phyloP scores from a whole-genome alignment of 1,140 invertebrate species.

The Drosophila suzukii region DNA sequence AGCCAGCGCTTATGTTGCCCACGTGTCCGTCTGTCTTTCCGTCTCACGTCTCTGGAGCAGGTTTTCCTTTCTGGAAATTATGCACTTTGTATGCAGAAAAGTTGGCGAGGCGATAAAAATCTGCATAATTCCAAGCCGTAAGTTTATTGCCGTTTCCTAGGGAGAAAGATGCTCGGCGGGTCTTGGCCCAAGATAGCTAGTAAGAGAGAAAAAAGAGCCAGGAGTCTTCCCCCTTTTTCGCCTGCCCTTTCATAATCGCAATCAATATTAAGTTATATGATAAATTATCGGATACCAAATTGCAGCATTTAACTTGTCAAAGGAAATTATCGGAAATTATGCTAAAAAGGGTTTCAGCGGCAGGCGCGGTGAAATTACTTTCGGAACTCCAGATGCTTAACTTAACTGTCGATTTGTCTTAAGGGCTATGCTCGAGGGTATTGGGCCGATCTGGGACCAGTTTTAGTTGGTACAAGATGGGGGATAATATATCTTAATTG shows the following conservation, averaged over 20 bases:
- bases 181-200: slow-evolving; percentile 1
- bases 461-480: not conserved
- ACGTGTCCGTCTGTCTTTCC: slow-evolving; percentile 35
- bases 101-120: slow-evolving; percentile 78
- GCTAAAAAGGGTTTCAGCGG: slow-evolving; percentile 37
- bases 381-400: slow-evolving; percentile 22
- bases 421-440: slow-evolving; percentile 15
- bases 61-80: slow-evolving; percentile 79
- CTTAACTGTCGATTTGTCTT: slow-evolving; percentile 47
- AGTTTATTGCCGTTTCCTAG: slow-evolving; percentile 78
- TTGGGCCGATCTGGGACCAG: not conserved
- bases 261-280: slow-evolving; percentile 79
- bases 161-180: slow-evolving; percentile 15
- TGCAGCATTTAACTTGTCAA: slow-evolving; percentile 73
- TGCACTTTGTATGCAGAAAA: slow-evolving; percentile 82
- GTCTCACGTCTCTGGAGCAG: slow-evolving; percentile 50
- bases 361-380: slow-evolving; percentile 11
- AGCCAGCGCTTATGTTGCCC: slow-evolving; percentile 70
- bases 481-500: not conserved
- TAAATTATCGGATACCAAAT: slow-evolving; percentile 72
- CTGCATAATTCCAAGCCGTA: slow-evolving; percentile 76
- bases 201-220: not conserved
- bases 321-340: slow-evolving; percentile 69
- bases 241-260: slow-evolving; percentile 63
- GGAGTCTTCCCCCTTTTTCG: slow-evolving; percentile 17